phyloP scores from a whole-genome alignment of 2,797 vertebrate genomes.

The Rhinophrynus dorsalis region DNA sequence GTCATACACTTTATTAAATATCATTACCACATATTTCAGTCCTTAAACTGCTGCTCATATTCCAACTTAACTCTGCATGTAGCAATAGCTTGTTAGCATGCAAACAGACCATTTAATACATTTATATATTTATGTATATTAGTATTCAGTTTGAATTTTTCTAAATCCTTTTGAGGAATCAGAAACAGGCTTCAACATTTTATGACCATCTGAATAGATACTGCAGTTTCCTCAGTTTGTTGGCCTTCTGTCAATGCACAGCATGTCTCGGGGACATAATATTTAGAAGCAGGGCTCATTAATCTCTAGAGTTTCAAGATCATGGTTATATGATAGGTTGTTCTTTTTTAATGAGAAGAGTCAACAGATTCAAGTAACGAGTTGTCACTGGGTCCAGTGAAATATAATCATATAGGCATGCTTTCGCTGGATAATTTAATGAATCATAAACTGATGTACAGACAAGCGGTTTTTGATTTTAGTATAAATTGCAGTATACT shows the following conservation, averaged over 20 bases:
- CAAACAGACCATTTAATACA: background rate
- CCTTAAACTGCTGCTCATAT: background rate
- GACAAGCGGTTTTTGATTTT: conserved; percentile 12
- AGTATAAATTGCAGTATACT: conserved; percentile 16
- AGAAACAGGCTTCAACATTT: background rate
- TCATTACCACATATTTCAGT: conserved; percentile 8
- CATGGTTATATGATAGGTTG: conserved; percentile 38
- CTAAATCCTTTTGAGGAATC: background rate
- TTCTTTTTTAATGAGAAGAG: conserved; percentile 44
- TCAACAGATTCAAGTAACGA: conserved; percentile 40
- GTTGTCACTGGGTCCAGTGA: conserved; percentile 28
- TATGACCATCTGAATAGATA: background rate
- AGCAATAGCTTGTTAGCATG: background rate
- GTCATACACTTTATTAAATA: conserved; percentile 8
- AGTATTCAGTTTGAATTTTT: background rate
- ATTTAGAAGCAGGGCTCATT: conserved; percentile 40
- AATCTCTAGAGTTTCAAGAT: conserved; percentile 35
- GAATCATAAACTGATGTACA: conserved; percentile 36
- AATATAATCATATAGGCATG: conserved; percentile 31
- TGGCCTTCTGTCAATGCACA: conserved; percentile 33
- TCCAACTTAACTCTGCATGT: background rate
- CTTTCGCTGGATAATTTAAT: conserved; percentile 35
- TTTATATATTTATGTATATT: background rate
- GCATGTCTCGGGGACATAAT: conserved; percentile 27
- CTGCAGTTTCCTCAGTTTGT: background rate